Evolutionary conservation across 2,113 vertebrate genomes (phyloP).

Genomic region (Reinhardtius hippoglossoides): DNA sequence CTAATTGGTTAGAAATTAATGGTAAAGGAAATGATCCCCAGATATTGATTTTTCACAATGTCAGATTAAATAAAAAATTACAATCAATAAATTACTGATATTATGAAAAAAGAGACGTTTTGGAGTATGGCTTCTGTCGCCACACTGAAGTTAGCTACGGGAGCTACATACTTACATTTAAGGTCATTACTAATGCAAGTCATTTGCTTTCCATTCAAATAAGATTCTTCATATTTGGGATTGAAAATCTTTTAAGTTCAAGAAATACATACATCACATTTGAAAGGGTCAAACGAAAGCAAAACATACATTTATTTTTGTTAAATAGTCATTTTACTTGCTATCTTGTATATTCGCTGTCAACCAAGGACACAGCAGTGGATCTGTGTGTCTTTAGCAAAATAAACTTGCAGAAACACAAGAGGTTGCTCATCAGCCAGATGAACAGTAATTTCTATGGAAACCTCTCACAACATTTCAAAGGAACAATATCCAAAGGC

Average conservation of each 20-base stretch:
- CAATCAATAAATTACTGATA: conserved; percentile 12
- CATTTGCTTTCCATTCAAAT: too few species aligned
- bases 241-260: background rate
- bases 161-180: background rate
- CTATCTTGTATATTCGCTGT: background rate
- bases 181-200: background rate
- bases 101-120: background rate
- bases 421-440: conserved; percentile 7
- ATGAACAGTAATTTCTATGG: conserved; percentile 28
- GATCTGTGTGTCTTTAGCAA: background rate
- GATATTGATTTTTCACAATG: conserved; percentile 26
- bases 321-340: too few species aligned
- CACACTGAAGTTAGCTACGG: conserved; percentile 1
- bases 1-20: background rate
- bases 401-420: conserved; percentile 18
- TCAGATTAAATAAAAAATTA: conserved; percentile 5
- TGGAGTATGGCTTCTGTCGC: conserved; percentile 25
- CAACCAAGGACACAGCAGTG: background rate
- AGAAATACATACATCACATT: background rate
- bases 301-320: background rate
- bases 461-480: conserved; percentile 39
- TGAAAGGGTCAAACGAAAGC: background rate
- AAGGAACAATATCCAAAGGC: conserved; percentile 31
- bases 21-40: background rate
- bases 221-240: too few species aligned